phyloP scores from a whole-genome alignment of 2,113 vertebrate genomes.

The Uria lomvia region DNA sequence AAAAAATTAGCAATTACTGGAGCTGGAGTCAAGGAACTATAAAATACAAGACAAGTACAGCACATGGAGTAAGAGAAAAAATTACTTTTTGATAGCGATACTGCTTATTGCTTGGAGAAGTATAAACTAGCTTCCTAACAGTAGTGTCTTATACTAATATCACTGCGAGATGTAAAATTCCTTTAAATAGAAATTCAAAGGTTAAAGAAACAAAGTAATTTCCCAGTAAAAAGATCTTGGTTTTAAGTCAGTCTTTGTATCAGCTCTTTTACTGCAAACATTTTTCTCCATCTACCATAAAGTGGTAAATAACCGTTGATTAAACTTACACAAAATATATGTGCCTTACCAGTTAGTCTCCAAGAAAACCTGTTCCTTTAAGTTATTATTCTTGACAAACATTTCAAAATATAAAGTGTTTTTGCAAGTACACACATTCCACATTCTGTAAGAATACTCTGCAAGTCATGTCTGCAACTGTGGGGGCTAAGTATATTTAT shows the following conservation, averaged over 20 bases:
- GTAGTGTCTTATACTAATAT: fast-evolving
- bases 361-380: background rate
- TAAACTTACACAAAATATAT: background rate
- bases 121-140: background rate
- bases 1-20: background rate
- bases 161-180: background rate
- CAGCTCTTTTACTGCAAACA: background rate
- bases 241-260: background rate
- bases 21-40: background rate
- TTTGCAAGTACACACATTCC: background rate
- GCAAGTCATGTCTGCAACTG: background rate
- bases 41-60: background rate
- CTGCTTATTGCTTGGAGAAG: background rate
- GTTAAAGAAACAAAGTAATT: background rate
- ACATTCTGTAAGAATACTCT: background rate
- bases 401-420: background rate
- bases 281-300: background rate
- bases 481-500: background rate
- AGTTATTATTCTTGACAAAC: background rate
- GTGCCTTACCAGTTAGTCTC: background rate
- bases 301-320: background rate
- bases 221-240: background rate
- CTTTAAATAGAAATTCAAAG: background rate
- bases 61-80: background rate
- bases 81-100: background rate